Base-by-base conservation (phyloP, 2,888 invertebrate genomes). In the Iphiclides podalirius region DNA sequence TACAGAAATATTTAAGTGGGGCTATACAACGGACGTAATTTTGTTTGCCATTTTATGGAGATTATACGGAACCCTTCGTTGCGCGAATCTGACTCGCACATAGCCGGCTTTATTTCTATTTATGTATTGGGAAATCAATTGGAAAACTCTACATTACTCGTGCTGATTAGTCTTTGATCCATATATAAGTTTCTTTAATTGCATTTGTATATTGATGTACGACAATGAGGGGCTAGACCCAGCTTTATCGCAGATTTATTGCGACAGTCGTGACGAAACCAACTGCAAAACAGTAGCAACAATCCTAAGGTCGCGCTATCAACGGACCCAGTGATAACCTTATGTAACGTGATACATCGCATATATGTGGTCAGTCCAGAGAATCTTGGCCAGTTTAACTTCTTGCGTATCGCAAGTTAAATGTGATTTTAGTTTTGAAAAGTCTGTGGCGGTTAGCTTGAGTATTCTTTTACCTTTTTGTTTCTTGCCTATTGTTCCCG, bases 301-400 rank as follows among this genome's bases (percentile, higher is more conserved):
- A 49, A 34, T 42, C 52, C 54, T 57, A 59, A 62, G 72, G 69
- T 71, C 69, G 64, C 52, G 58, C 55, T 70, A 70, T 67, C 76
- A 64, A 57, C 72, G 79, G 80, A 75, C 74, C 61, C 57, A 47
- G 54, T 59, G 78, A 79, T 81, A 80, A 60, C 75, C 76, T 72
- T 58, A 60, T 56, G 54, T 63, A 59, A 61, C 58, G 54, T 59
- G 55, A 57, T 49, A 67, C 69, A 63, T 68, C 66, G 74, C 82
- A 83, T 70, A 75, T 79, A 75, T 68, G 67, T 68, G 67, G 70
- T 70, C 70, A 68, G 67, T 62, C 55, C 58, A 59, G 39, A 44
- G 65, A 64, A 53, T 67, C 62, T 60, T 63, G 59, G 61, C 68
- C 79, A 85, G 82, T 85, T 67, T 58, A 55, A 63, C 57, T n/a